Conservation (phyloP, 1,140 invertebrate genomes). For the Penaeus vannamei region DNA sequence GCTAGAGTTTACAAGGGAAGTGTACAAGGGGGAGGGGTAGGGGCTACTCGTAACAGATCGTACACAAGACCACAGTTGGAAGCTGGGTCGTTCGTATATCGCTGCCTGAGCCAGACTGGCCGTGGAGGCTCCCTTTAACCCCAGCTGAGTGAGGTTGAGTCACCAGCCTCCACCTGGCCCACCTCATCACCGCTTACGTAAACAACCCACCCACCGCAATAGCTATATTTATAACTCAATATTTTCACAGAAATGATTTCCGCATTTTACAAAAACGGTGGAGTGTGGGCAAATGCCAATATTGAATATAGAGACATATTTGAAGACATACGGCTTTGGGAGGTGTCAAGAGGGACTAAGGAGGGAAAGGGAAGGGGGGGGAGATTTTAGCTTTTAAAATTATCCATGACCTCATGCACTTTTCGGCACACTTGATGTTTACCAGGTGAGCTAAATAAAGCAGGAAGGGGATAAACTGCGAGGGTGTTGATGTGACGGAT, state of each 20-base stretch:
- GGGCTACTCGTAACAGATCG: slow-evolving; percentile 63
- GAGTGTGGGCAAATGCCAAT: slow-evolving; percentile 49
- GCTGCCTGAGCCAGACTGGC: slow-evolving; percentile 62
- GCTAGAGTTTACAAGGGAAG: slow-evolving; percentile 55
- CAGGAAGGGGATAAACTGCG: neutral
- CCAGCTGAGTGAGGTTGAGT: slow-evolving; percentile 61
- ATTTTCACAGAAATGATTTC: slow-evolving; percentile 49
- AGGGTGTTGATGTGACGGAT: slow-evolving; percentile 43
- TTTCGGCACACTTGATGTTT: slow-evolving; percentile 25
- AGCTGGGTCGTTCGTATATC: slow-evolving; percentile 64
- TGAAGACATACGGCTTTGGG: no score
- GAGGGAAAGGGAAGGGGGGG: neutral
- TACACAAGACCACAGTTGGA: slow-evolving; percentile 63
- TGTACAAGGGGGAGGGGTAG: slow-evolving; percentile 53
- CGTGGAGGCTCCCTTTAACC: slow-evolving; percentile 48
- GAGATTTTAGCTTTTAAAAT: neutral
- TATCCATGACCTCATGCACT: slow-evolving; percentile 34
- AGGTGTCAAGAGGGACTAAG: neutral
- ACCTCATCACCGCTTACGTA: slow-evolving; percentile 61
- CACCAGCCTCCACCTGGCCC: slow-evolving; percentile 56
- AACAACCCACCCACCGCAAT: slow-evolving; percentile 60
- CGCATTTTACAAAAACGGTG: slow-evolving; percentile 14
- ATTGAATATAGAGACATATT: slow-evolving; percentile 37
- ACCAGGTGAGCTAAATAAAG: slow-evolving; percentile 48
- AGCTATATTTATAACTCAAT: slow-evolving; percentile 49